Evolutionary conservation across 2,888 invertebrate genomes (phyloP).

Genomic region (Dendrolimus pini): DNA sequence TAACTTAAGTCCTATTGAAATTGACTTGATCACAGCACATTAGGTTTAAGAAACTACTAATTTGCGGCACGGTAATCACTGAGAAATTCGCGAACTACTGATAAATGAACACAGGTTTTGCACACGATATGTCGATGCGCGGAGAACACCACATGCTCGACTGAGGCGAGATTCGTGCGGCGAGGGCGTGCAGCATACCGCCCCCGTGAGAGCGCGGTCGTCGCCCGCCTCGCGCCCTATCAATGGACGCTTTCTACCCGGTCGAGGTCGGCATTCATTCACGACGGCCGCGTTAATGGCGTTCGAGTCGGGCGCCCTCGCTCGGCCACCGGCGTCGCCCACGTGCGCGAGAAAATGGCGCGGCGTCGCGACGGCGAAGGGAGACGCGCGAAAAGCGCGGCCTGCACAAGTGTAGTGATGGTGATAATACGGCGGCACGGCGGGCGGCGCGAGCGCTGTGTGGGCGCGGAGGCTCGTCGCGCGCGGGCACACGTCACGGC

Average conservation of each 20-base stretch:
- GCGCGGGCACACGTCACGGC: constrained; percentile 29
- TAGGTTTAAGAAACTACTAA: constrained; percentile 46
- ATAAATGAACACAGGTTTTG: constrained; percentile 72
- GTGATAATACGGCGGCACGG: constrained; percentile 38
- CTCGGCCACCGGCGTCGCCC: constrained; percentile 57
- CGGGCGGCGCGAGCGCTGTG: constrained; percentile 42
- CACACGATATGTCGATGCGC: constrained; percentile 64
- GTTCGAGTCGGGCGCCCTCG: constrained; percentile 60
- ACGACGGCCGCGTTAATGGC: constrained; percentile 72
- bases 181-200: constrained; percentile 67
- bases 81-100: constrained; percentile 53
- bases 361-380: constrained; percentile 67
- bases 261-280: constrained; percentile 72
- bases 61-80: constrained; percentile 47
- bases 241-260: constrained; percentile 67
- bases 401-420: constrained; percentile 61
- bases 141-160: constrained; percentile 73
- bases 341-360: constrained; percentile 76
- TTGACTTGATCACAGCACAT: constrained; percentile 71
- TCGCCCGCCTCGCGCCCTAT: constrained; percentile 67
- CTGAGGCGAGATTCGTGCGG: constrained; percentile 71
- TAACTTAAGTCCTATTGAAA: constrained; percentile 52
- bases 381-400: constrained; percentile 72
- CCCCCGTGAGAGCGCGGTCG: constrained; percentile 62
- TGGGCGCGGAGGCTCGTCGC: constrained; percentile 67